Evolutionary conservation across 2,113 vertebrate species (phyloP).

Genomic region (Cyprinus carpio): DNA sequence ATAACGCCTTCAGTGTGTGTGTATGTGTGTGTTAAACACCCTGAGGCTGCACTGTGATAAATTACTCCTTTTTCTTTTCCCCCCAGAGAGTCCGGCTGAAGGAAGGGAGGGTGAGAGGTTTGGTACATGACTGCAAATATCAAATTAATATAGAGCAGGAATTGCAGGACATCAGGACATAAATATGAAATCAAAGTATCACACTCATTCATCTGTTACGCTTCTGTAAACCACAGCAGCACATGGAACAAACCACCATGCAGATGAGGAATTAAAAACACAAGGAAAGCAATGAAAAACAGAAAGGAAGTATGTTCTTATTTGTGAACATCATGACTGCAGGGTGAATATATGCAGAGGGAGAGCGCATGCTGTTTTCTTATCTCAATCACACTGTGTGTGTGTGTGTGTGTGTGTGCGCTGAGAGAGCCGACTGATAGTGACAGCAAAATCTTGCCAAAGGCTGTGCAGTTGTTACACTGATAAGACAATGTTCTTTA

Average conservation of each 20-base stretch:
- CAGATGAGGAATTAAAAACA: conserved; percentile 1
- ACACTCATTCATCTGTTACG: conserved; percentile 33
- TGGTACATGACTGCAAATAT: conserved; percentile 37
- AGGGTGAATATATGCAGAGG: conserved; percentile 34
- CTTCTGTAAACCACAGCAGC: conserved; percentile 8
- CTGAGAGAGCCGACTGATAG: conserved; percentile 17
- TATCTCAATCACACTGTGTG: conserved; percentile 33
- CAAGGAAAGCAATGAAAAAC: not conserved
- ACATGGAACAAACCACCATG: conserved; percentile 3
- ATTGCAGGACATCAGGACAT: conserved; percentile 42
- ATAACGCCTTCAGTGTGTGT: conserved; percentile 42
- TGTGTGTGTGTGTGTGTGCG: conserved; percentile 18
- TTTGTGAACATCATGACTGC: conserved; percentile 36
- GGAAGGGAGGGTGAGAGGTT: conserved; percentile 37
- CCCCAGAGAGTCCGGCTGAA: conserved; percentile 39
- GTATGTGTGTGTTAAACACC: conserved; percentile 39
- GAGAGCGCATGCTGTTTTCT: conserved; percentile 34
- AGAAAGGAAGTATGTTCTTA: conserved; percentile 8
- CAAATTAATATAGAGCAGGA: conserved; percentile 47
- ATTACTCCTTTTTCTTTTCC: conserved; percentile 50
- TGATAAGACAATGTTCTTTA: conserved; percentile 43
- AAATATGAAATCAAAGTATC: conserved; percentile 47
- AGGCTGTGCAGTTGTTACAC: conserved; percentile 40
- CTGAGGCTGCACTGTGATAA: conserved; percentile 55
- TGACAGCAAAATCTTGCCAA: conserved; percentile 41